Percentiles rank a stretch among this genome's conserved stretches.
Conservation (phyloP, 2,797 vertebrate genomes). For the Chelidonichthys spinosus region DNA sequence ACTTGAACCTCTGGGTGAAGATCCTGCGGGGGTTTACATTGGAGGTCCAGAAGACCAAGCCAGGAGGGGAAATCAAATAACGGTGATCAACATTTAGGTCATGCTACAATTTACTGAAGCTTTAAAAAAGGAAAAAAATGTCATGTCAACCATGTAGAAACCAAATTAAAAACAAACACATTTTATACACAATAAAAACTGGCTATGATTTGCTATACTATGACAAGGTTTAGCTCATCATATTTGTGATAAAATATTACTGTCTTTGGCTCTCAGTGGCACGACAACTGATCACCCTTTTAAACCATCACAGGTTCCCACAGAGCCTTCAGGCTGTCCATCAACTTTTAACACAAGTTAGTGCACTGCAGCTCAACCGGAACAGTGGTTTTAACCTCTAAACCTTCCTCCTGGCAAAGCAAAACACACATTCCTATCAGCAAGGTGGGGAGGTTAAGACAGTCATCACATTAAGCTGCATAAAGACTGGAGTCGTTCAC, state of each 20-base stretch:
- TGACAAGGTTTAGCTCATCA: neutral
- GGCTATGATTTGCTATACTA: neutral
- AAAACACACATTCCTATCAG: constrained; percentile 29
- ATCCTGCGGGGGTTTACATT: too few relatives aligned
- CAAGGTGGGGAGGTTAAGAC: constrained; percentile 52
- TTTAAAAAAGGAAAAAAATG: neutral
- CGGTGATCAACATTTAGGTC: neutral
- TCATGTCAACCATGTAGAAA: neutral
- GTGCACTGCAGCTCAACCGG: constrained; percentile 3
- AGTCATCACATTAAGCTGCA: constrained; percentile 52
- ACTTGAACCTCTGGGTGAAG: too few relatives aligned
- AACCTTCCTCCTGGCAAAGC: constrained; percentile 22
- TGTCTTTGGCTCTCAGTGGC: constrained; percentile 26
- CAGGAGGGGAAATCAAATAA: neutral
- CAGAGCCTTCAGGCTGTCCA: constrained; percentile 32
- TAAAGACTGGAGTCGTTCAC: constrained; percentile 27
- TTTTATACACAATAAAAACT: neutral
- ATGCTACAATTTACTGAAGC: too few relatives aligned
- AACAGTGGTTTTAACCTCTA: constrained; percentile 30
- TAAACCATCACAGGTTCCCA: constrained; percentile 40
- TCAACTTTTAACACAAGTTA: constrained; percentile 8
- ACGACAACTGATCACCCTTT: constrained; percentile 40
- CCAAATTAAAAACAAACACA: neutral
- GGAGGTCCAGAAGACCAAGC: too few relatives aligned
- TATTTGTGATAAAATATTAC: constrained; percentile 20